These are phyloP conservation scores for Bombus consobrinus DNA, from an alignment of 1,140 invertebrate species.

Conservation along the genomic window DNA sequence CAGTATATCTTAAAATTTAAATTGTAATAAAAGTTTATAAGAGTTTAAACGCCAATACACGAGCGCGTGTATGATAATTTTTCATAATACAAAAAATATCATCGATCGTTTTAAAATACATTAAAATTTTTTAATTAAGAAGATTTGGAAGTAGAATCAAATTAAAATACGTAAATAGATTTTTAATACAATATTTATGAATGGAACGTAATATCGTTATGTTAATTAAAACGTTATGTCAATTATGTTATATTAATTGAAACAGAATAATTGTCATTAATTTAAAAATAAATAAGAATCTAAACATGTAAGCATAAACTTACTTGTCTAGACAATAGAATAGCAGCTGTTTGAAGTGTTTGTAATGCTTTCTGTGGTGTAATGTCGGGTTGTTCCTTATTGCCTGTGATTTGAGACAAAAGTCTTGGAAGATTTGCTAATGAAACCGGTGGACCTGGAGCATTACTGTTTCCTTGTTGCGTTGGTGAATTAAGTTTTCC, in stretches of 20 bases:
- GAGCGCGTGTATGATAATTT: too few relatives aligned
- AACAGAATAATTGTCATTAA: too few relatives aligned
- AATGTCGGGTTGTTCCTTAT: conserved; percentile 82
- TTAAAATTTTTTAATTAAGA: too few relatives aligned
- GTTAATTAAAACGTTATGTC: too few relatives aligned
- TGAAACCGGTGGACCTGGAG: conserved; percentile 84
- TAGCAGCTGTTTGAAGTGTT: conserved; percentile 85
- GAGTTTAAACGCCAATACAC: too few relatives aligned
- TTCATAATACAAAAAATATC: too few relatives aligned
- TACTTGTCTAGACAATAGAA: conserved; percentile 83
- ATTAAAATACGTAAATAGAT: not conserved
- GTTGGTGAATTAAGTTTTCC: conserved; percentile 82
- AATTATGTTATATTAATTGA: too few relatives aligned
- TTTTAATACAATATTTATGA: not conserved
- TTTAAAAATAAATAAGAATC: too few relatives aligned
- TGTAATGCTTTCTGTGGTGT: conserved; percentile 85
- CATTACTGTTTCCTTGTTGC: conserved; percentile 81
- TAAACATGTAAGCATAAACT: conserved; percentile 37
- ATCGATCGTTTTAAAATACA: too few relatives aligned
- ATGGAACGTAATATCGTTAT: not conserved
- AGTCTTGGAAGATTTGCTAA: conserved; percentile 82
- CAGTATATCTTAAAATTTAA: too few relatives aligned
- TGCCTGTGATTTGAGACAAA: conserved; percentile 83
- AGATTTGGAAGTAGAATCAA: not conserved
- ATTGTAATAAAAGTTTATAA: too few relatives aligned